These are phyloP conservation scores for Cataglyphis livida DNA, from an alignment of 2,888 invertebrate species.

Conservation along the genomic window DNA sequence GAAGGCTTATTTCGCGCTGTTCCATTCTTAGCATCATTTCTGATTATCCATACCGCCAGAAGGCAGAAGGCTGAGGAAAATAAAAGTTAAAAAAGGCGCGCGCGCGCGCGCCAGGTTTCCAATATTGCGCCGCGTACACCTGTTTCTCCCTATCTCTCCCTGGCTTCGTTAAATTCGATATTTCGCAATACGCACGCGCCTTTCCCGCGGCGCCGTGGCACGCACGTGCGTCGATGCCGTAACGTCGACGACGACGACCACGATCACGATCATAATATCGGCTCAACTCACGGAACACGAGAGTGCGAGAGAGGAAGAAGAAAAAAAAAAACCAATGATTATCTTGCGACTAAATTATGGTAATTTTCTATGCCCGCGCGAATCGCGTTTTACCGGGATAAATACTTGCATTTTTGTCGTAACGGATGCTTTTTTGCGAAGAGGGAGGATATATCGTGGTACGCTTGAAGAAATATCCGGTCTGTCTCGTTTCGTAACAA, in stretches of 20 bases:
- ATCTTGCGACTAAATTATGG: conserved; percentile 64
- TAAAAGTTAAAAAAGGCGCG: conserved; percentile 62
- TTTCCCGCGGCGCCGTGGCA: conserved; percentile 72
- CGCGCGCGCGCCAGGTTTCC: conserved; percentile 60
- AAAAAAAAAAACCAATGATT: conserved; percentile 62
- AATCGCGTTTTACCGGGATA: conserved; percentile 59
- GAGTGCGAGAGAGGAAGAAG: neutral
- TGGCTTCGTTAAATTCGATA: conserved; percentile 76
- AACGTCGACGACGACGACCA: conserved; percentile 45
- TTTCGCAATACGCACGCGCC: conserved; percentile 77
- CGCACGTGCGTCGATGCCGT: conserved; percentile 75
- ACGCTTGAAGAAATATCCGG: conserved; percentile 8
- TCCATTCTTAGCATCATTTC: conserved; percentile 43
- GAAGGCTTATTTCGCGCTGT: conserved; percentile 2
- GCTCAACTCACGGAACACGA: neutral
- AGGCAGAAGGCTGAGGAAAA: conserved; percentile 56
- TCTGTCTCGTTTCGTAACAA: conserved; percentile 31
- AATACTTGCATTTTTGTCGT: conserved; percentile 55
- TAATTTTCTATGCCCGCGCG: conserved; percentile 59
- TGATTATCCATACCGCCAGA: conserved; percentile 57
- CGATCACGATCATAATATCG: conserved; percentile 24
- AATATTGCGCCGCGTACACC: conserved; percentile 67
- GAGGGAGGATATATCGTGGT: conserved; percentile 14
- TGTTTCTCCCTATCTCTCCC: conserved; percentile 66
- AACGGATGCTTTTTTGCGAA: conserved; percentile 24